A percentile compares a stretch with the other conserved stretches of the same genome.
Evolutionary conservation across 1,140 invertebrate species (phyloP).

Genomic region (Drosophila lacteicornis): DNA sequence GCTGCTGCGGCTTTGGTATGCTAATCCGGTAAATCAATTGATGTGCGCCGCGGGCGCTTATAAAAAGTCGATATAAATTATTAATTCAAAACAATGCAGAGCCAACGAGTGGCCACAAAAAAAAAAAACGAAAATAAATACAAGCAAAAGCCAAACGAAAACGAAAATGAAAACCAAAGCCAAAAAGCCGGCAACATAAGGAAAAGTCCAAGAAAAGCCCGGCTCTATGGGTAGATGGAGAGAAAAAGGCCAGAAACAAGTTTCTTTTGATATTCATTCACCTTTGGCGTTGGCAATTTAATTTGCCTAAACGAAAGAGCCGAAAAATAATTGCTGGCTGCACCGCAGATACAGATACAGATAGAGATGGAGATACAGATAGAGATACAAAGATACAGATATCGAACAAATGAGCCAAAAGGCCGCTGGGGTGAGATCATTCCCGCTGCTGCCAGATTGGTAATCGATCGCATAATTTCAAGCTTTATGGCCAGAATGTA

Average conservation of each 20-base stretch:
- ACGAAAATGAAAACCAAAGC: slow-evolving; percentile 23
- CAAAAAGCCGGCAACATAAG: slow-evolving; percentile 38
- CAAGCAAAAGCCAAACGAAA: slow-evolving; percentile 19
- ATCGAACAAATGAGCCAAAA: slow-evolving; percentile 14
- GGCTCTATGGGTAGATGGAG: neutral
- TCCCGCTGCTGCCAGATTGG: slow-evolving; percentile 1
- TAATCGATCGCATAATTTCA: neutral
- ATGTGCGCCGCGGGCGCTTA: slow-evolving; percentile 78
- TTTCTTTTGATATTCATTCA: slow-evolving; percentile 40
- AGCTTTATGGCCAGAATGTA: neutral
- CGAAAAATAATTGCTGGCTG: slow-evolving; percentile 20
- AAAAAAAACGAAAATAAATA: slow-evolving; percentile 10
- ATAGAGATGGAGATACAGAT: neutral
- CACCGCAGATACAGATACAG: neutral
- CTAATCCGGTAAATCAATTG: slow-evolving; percentile 83
- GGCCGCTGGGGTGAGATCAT: slow-evolving; percentile 11
- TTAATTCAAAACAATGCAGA: slow-evolving; percentile 79
- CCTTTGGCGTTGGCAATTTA: slow-evolving; percentile 40
- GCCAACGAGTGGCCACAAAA: slow-evolving; percentile 15
- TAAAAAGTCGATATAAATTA: slow-evolving; percentile 80
- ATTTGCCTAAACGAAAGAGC: slow-evolving; percentile 32
- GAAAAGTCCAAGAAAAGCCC: slow-evolving; percentile 33
- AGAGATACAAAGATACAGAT: neutral
- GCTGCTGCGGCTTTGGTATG: slow-evolving; percentile 43
- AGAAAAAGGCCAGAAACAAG: slow-evolving; percentile 32